A percentile compares a stretch with the other conserved stretches of the same genome.
These are phyloP conservation scores for Boloria euphrosyne DNA, from an alignment of 2,888 invertebrate species.

Conservation along the genomic window DNA sequence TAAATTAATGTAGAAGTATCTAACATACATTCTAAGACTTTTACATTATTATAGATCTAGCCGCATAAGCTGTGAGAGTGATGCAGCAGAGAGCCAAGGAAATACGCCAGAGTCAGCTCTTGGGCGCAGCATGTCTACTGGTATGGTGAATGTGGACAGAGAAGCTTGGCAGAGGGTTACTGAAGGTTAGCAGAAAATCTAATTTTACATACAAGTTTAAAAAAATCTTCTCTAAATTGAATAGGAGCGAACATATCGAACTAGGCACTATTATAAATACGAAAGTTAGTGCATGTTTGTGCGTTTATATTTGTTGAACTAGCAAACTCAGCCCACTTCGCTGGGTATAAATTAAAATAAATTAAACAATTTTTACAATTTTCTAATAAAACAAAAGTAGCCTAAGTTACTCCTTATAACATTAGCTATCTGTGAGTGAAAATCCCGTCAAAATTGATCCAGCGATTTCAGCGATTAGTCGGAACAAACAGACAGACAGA, in stretches of 20 bases:
- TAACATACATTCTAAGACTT: background rate
- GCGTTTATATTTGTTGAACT: background rate
- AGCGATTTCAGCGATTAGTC: no score
- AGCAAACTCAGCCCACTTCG: no score
- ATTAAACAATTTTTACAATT: no score
- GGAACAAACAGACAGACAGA: no score
- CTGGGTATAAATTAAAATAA: no score
- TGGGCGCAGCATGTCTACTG: slow-evolving; percentile 89
- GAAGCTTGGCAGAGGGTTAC: slow-evolving; percentile 83
- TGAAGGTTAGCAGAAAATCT: slow-evolving; percentile 54
- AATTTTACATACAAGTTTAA: background rate
- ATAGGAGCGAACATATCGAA: background rate
- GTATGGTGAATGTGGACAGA: slow-evolving; percentile 88
- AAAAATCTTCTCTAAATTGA: background rate
- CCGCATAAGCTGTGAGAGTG: slow-evolving; percentile 85
- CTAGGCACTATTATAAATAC: background rate
- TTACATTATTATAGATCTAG: slow-evolving; percentile 66
- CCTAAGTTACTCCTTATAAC: no score
- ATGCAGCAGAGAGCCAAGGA: slow-evolving; percentile 68
- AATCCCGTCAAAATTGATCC: no score
- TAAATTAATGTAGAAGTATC: no score
- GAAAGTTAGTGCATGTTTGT: slow-evolving; percentile 16
- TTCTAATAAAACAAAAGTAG: no score
- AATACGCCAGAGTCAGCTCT: slow-evolving; percentile 56
- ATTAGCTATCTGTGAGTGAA: no score